Base-by-base conservation (phyloP, 2,888 invertebrate species). In the Acrocera orbiculus region DNA sequence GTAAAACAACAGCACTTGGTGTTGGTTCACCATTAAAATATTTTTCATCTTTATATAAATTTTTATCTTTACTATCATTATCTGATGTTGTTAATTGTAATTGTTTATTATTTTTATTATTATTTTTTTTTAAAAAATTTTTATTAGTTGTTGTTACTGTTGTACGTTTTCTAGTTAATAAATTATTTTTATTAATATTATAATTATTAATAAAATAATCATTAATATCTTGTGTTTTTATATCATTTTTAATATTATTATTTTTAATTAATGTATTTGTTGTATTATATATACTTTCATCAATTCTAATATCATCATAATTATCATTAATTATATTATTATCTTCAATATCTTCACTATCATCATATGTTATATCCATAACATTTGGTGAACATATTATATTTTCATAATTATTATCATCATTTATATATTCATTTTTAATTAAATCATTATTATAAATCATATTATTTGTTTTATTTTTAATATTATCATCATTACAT, bases 1-100 rank as follows among this genome's bases (percentile, higher is more conserved):
- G 40, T 11, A 48, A 40, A 10, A 48, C 41, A 7, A 48, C 46
- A 3, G 42, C 39, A 30, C 39, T 38, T 8, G 42, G 39, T 10
- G 44, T 39, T 17, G 42, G 45, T 9, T 2, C 11, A 11, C 11
- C 23, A 11, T 23, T 23, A n/a, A 11, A 7, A 22, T 10, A 7
- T 7, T 34, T 24, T 15, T 26, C 32, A 33, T 34, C 26, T 3
- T 2, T 14, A 14, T 5, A 4, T n/a, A n/a, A 3, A 24, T 10
- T 24, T 11, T 24, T 24, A n/a, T 24, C 5, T 16, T 19, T 15
- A 15, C 9, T 13, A 15, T 13, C 7, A 27, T 19, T 26, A 34
- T 22, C 30, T 17, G 19, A 19, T 30, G 10, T 24, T 22, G 14
- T 24, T 22, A 9, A 34, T 27, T 23, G 34, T 13, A 16, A 11